Conservation (phyloP, 2,113 vertebrate genomes). For the Corydoras sp. region DNA sequence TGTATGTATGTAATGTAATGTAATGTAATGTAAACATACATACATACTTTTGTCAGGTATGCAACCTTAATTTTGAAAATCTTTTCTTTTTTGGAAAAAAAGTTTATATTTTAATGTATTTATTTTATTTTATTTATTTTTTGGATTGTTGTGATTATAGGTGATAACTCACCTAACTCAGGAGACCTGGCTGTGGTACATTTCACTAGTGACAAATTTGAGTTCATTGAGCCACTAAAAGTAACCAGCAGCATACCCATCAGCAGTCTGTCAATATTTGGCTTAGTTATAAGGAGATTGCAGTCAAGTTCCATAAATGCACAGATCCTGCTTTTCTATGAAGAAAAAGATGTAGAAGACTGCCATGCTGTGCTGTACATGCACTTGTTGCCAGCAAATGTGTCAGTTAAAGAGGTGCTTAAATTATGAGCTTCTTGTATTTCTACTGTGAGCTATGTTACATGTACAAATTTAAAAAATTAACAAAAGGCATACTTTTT, state of each 20-base stretch:
- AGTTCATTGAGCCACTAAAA: slow-evolving; percentile 13
- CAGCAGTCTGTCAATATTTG: slow-evolving; percentile 11
- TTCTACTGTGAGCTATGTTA: background rate
- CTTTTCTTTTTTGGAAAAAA: no score
- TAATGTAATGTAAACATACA: no score
- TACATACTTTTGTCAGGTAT: no score
- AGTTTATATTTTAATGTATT: no score
- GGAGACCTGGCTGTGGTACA: slow-evolving; percentile 32
- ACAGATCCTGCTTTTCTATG: slow-evolving; percentile 33
- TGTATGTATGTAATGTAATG: no score
- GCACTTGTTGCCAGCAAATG: slow-evolving; percentile 12
- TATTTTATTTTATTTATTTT: background rate
- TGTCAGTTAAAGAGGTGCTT: slow-evolving; percentile 10
- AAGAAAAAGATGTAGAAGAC: background rate
- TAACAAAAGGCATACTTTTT: no score
- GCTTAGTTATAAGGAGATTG: background rate
- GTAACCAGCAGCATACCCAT: slow-evolving; percentile 24
- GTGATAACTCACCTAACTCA: background rate
- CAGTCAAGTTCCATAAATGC: background rate
- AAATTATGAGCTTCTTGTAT: background rate
- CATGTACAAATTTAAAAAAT: background rate
- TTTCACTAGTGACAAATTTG: slow-evolving; percentile 13
- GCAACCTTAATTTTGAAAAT: no score
- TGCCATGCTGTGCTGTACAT: slow-evolving; percentile 7
- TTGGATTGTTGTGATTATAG: slow-evolving; percentile 12